Conservation (phyloP, 2,797 vertebrate genomes). For the Coregonus suidteri region DNA sequence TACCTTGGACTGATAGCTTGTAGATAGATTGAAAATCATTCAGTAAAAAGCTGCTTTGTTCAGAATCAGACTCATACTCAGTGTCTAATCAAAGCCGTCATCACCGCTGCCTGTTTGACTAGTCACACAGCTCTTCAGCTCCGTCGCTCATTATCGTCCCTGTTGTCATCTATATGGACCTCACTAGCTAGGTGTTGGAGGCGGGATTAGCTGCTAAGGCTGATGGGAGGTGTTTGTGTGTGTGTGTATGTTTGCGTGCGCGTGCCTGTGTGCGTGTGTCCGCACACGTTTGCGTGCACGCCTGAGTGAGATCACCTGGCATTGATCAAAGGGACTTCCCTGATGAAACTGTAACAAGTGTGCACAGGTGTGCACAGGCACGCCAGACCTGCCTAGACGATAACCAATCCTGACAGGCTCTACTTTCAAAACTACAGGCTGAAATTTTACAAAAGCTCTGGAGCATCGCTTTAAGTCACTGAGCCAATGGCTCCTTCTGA, state of each 20-base stretch:
- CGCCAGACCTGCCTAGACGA: slow-evolving; percentile 60
- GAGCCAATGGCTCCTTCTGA: slow-evolving; percentile 63
- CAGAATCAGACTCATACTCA: no score
- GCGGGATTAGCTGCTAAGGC: not conserved
- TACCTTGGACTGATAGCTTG: not conserved
- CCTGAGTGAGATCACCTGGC: slow-evolving; percentile 78
- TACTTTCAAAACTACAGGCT: no score
- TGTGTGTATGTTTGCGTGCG: not conserved
- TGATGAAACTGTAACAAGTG: slow-evolving; percentile 77
- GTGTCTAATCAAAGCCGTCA: no score
- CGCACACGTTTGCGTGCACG: not conserved
- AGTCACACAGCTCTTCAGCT: not conserved
- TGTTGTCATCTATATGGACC: not conserved
- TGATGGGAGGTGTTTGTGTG: slow-evolving; percentile 1
- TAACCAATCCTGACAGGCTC: slow-evolving; percentile 75
- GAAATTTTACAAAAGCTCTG: no score
- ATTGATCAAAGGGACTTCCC: slow-evolving; percentile 63
- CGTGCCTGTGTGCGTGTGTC: not conserved
- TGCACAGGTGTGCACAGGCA: slow-evolving; percentile 77
- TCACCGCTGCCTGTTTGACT: no score
- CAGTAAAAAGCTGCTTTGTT: not conserved
- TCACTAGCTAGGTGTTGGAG: not conserved
- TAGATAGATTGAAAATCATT: no score
- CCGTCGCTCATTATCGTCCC: not conserved
- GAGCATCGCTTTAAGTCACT: slow-evolving; percentile 59